phyloP scores from a whole-genome alignment of 2,797 vertebrate species.

The Alca torda region DNA sequence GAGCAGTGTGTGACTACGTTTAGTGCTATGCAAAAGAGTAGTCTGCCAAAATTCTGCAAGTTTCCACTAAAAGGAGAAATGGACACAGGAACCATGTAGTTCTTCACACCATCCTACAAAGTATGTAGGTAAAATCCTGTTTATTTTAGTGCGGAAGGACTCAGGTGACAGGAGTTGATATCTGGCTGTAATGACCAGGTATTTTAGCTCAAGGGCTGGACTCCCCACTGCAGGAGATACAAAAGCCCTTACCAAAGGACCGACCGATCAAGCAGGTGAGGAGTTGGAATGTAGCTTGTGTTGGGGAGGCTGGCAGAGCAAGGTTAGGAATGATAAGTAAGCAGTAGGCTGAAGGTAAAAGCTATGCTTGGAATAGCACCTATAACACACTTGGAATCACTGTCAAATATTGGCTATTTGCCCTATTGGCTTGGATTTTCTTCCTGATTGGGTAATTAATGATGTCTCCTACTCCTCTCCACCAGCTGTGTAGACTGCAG shows the following conservation, averaged over 20 bases:
- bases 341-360: not conserved
- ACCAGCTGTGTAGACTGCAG: not conserved
- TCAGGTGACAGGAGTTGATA: not conserved
- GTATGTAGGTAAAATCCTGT: not conserved
- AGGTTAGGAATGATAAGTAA: not conserved
- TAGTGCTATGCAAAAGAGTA: not conserved
- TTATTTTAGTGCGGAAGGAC: not conserved
- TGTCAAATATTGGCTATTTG: not conserved
- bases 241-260: not conserved
- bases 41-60: not conserved
- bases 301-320: not conserved
- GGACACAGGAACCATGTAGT: not conserved
- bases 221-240: not conserved
- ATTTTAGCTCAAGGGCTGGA: not conserved
- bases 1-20: not conserved
- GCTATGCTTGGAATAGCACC: not conserved
- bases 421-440: not conserved
- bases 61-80: not conserved
- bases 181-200: not conserved
- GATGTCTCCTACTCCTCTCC: not conserved
- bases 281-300: rapidly evolving
- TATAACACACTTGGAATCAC: not conserved
- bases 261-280: not conserved
- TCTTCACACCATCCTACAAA: not conserved
- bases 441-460: not conserved